phyloP scores from a whole-genome alignment of 2,797 vertebrate genomes.

The Galagoides demidoff region DNA sequence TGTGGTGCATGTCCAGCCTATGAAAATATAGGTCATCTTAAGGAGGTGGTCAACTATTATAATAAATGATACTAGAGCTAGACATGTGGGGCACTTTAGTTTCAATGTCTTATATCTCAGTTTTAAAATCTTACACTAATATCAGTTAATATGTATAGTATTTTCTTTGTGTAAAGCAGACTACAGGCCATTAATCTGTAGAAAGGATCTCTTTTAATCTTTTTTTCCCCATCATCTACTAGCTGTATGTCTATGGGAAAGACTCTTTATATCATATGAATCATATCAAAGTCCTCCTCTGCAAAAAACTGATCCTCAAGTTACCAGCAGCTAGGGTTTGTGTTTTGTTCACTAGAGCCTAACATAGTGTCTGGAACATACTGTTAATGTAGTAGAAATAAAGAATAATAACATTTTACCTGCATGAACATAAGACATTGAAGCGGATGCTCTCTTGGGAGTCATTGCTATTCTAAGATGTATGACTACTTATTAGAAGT shows the following conservation, averaged over 20 bases:
- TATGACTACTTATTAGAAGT: conserved; percentile 45
- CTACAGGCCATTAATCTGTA: not conserved
- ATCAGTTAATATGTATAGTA: not conserved
- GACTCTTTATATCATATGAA: not conserved
- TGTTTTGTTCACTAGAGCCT: not conserved
- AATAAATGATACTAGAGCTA: not conserved
- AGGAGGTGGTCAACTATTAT: not conserved
- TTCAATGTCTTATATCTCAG: not conserved
- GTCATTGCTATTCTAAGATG: not conserved
- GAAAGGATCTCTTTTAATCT: not conserved
- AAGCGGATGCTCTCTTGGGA: not conserved
- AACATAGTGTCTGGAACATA: not conserved
- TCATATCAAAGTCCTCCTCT: not conserved
- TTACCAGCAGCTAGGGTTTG: not conserved
- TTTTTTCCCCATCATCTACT: not conserved
- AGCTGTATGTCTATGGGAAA: not conserved
- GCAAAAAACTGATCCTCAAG: not conserved
- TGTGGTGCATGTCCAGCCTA: no score
- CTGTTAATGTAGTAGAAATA: conserved; percentile 6
- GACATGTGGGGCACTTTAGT: not conserved
- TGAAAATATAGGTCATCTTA: no score
- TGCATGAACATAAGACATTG: not conserved
- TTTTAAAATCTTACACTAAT: not conserved
- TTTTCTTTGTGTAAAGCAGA: not conserved
- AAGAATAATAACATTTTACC: conserved; percentile 43